These are phyloP conservation scores for Genyomyrus donnyi DNA, from an alignment of 2,113 vertebrate species.

Conservation along the genomic window DNA sequence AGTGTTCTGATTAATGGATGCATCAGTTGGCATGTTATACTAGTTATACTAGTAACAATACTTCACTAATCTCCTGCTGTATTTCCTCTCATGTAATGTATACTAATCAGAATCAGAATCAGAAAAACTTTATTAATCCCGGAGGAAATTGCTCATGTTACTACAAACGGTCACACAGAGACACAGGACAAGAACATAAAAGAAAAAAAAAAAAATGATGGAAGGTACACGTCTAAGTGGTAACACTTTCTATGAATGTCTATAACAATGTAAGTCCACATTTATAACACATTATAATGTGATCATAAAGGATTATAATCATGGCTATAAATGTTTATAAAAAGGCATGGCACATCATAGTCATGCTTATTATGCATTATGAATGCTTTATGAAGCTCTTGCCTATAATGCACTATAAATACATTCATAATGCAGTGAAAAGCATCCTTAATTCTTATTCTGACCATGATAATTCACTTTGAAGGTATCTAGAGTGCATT, in stretches of 20 bases:
- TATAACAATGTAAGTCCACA: not conserved
- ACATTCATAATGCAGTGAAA: not conserved
- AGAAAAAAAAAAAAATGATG: no score
- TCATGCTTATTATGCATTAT: not conserved
- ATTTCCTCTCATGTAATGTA: not conserved
- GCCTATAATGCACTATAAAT: not conserved
- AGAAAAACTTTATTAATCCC: no score
- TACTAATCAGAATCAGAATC: no score
- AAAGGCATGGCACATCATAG: not conserved
- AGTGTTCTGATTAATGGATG: not conserved
- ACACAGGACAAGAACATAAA: no score
- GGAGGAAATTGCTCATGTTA: no score
- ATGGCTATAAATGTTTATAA: not conserved
- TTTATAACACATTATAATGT: not conserved
- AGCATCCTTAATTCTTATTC: not conserved
- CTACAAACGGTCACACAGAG: no score
- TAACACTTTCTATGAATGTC: not conserved
- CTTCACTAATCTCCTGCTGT: not conserved
- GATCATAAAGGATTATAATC: not conserved
- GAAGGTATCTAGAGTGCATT: not conserved
- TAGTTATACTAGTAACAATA: not conserved
- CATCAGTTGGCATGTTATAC: not conserved
- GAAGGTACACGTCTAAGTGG: not conserved
- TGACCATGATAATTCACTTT: not conserved
- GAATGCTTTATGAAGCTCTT: not conserved